Percentiles rank a stretch among this genome's conserved stretches.
These are phyloP conservation scores for Trachymyrmex cornetzi DNA, from an alignment of 1,140 invertebrate genomes.

Conservation along the genomic window DNA sequence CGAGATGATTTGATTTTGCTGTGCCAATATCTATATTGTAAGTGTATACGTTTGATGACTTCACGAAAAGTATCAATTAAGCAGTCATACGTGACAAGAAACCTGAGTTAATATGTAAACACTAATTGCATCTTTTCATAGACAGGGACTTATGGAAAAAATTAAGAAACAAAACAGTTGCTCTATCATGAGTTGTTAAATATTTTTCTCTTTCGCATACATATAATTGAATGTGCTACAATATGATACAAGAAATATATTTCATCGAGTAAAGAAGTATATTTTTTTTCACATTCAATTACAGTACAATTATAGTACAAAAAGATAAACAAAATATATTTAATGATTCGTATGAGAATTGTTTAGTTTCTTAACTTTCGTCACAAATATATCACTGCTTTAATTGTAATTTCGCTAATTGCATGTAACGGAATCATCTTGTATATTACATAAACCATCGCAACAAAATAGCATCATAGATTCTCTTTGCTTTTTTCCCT, in stretches of 20 bases:
- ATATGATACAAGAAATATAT: slow-evolving; percentile 1
- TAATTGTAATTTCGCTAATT: neutral
- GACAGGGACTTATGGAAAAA: neutral
- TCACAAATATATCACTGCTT: neutral
- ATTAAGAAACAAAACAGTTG: neutral
- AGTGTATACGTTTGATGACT: neutral
- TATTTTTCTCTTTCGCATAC: neutral
- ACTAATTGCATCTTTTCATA: neutral
- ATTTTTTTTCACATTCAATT: slow-evolving; percentile 11
- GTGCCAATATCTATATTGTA: neutral
- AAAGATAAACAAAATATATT: neutral
- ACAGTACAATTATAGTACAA: neutral
- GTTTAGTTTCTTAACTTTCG: slow-evolving; percentile 13
- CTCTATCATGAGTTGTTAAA: neutral
- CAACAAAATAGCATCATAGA: slow-evolving; percentile 38
- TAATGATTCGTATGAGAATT: neutral
- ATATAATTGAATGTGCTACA: neutral
- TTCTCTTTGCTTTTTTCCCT: neutral
- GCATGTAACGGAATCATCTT: slow-evolving; percentile 38
- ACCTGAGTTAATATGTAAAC: neutral
- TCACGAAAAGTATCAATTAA: neutral
- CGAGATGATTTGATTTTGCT: slow-evolving; percentile 44
- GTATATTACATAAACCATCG: slow-evolving; percentile 35
- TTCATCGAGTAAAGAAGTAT: neutral
- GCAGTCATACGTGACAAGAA: neutral